Evolutionary conservation across 2,113 vertebrate genomes (phyloP), one percentile per base, ranked within the genome.

Genomic region (Pseudorectes ferrugineus): DNA sequence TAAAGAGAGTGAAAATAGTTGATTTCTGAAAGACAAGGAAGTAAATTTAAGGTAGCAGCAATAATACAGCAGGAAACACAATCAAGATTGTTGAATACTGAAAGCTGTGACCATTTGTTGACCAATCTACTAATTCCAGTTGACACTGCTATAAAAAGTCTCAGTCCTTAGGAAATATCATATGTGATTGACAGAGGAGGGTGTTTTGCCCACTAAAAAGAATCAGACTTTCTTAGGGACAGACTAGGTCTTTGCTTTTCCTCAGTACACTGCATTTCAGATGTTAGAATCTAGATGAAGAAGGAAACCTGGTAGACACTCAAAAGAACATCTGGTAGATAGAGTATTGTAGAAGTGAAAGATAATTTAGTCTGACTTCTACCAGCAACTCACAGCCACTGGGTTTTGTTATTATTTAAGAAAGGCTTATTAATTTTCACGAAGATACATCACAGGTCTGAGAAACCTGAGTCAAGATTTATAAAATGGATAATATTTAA

Each of bases 321-420:
- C 12, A 22, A 81, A 94, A 80, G 54, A 72, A 33, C 72, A 45
- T 61, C 33, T 36, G 18, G 25, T 61, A 63, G 55, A 72, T 7
- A 85, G 20, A 90, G 21, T 80, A 92, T 17, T 95, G 76, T 65
- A 29, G 43, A 94, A 86, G 25, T 75, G 59, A 92, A 94, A 95
- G 61, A 94, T 67, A 95, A 94, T 40, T 89, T 85, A 79, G n/a
- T 88, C 63, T 95, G 80, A 96, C 67, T 95, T 92, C 72, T 80
- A 87, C 22, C 40, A 88, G 58, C 42, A 85, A 87, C 74, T 71
- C 28, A 45, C 2, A 40, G 77, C 16, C 33, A 67, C 45, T 62
- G 89, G 15, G 5, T 57, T 88, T 95, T 72, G 49, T 67, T 92
- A 58, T 93, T 94, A 73, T 51, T 89, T 88, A 91, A 86, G 70